Evolutionary conservation across 1,140 invertebrate species (phyloP).

Genomic region (Meloidogyne hapla): DNA sequence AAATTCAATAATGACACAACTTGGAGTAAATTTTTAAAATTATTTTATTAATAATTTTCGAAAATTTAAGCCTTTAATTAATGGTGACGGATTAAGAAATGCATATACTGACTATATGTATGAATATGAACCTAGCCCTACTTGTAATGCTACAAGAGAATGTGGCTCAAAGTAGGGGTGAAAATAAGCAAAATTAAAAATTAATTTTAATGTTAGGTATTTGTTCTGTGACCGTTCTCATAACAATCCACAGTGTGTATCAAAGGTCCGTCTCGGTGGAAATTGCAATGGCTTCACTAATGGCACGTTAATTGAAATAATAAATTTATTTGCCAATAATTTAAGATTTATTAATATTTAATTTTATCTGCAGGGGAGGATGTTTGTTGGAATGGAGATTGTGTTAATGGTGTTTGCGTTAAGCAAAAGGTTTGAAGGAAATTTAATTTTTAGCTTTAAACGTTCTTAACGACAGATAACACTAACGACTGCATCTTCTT

Average conservation of each 20-base stretch:
- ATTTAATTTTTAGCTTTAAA: too few relatives aligned
- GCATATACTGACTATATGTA: conserved; percentile 61
- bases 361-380: conserved; percentile 41
- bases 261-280: conserved; percentile 56
- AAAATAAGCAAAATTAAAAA: neutral
- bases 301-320: neutral
- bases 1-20: conserved; percentile 49
- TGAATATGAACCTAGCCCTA: conserved; percentile 53
- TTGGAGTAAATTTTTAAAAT: neutral
- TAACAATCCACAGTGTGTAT: conserved; percentile 48
- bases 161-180: conserved; percentile 3
- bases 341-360: too few relatives aligned
- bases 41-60: neutral
- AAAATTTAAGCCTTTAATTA: conserved; percentile 21
- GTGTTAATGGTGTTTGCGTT: conserved; percentile 44
- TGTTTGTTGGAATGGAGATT: conserved; percentile 43
- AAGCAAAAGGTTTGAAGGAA: too few relatives aligned
- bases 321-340: conserved; percentile 5
- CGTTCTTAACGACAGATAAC: too few relatives aligned
- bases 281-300: conserved; percentile 22
- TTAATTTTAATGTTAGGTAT: conserved; percentile 35
- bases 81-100: conserved; percentile 55
- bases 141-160: conserved; percentile 69
- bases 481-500: too few relatives aligned
- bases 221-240: conserved; percentile 58